Conservation (phyloP, 1,140 invertebrate genomes). For the Chelonus insularis region DNA sequence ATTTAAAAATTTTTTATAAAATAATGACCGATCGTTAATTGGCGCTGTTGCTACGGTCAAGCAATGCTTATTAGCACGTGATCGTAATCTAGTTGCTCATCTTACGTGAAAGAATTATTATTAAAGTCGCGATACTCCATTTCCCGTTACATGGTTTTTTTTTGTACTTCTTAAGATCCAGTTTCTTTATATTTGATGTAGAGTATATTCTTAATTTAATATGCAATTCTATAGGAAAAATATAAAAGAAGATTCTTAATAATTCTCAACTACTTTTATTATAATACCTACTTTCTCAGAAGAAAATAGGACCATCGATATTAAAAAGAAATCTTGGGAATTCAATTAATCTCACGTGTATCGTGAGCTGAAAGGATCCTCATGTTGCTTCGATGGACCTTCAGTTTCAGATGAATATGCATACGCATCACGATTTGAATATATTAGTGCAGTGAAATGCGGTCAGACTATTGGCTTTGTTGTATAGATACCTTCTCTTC, state of each 20-base stretch:
- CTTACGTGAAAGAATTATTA: slow-evolving; percentile 28
- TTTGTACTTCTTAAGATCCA: neutral
- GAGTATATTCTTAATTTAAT: neutral
- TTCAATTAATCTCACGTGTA: slow-evolving; percentile 8
- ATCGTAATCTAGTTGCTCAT: slow-evolving; percentile 50
- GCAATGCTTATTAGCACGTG: slow-evolving; percentile 46
- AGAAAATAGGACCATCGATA: neutral
- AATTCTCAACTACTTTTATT: neutral
- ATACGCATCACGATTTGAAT: neutral
- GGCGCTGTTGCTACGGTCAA: slow-evolving; percentile 40
- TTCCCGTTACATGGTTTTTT: neutral
- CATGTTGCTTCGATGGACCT: no score
- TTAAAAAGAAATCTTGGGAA: slow-evolving; percentile 11
- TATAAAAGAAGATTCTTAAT: neutral
- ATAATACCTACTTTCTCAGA: neutral
- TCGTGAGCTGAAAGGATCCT: neutral
- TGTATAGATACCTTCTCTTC: no score
- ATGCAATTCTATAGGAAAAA: neutral
- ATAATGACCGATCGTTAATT: slow-evolving; percentile 42
- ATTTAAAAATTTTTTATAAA: slow-evolving; percentile 1
- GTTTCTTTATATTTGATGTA: slow-evolving; percentile 2
- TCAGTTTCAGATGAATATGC: neutral
- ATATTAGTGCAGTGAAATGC: neutral
- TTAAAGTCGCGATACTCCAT: slow-evolving; percentile 9
- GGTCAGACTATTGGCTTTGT: slow-evolving; percentile 4